These are phyloP conservation scores for Coreoperca whiteheadi DNA, from an alignment of 2,113 vertebrate species.

Conservation along the genomic window DNA sequence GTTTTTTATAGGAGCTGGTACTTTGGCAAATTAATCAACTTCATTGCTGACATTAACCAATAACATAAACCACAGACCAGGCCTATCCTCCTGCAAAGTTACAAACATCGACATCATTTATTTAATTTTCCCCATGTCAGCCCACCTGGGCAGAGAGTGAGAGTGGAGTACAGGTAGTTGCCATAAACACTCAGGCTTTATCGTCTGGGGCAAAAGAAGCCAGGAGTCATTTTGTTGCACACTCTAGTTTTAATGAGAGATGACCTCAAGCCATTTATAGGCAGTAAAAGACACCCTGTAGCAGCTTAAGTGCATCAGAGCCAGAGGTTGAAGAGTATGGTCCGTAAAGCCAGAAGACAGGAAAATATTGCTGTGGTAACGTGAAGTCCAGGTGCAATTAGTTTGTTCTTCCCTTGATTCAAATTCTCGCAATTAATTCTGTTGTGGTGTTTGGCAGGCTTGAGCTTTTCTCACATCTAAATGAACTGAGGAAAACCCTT, in stretches of 20 bases:
- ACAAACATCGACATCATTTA: constrained; percentile 34
- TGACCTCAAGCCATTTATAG: constrained; percentile 79
- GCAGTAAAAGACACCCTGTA: constrained; percentile 69
- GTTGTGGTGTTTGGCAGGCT: constrained; percentile 56
- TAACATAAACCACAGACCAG: constrained; percentile 1
- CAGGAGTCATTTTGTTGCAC: constrained; percentile 69
- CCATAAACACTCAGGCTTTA: constrained; percentile 73
- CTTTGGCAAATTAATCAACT: constrained; percentile 1
- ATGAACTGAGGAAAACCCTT: neutral
- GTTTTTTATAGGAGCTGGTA: constrained; percentile 7
- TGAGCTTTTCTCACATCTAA: constrained; percentile 40
- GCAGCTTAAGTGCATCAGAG: constrained; percentile 68
- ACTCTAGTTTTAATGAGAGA: constrained; percentile 75
- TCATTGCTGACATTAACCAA: neutral
- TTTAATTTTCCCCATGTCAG: constrained; percentile 33
- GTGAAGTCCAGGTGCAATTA: constrained; percentile 1
- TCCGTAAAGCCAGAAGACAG: constrained; percentile 44
- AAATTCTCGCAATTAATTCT: neutral
- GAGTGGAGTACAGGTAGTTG: constrained; percentile 51
- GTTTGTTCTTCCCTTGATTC: constrained; percentile 33
- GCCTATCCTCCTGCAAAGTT: constrained; percentile 4
- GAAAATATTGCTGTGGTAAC: neutral
- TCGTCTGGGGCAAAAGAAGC: constrained; percentile 50
- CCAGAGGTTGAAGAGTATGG: constrained; percentile 48
- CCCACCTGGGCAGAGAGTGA: constrained; percentile 57